Percentiles rank a stretch among this genome's conserved stretches.
Evolutionary conservation across 2,797 vertebrate genomes (phyloP).

Genomic region (Tadarida brasiliensis): DNA sequence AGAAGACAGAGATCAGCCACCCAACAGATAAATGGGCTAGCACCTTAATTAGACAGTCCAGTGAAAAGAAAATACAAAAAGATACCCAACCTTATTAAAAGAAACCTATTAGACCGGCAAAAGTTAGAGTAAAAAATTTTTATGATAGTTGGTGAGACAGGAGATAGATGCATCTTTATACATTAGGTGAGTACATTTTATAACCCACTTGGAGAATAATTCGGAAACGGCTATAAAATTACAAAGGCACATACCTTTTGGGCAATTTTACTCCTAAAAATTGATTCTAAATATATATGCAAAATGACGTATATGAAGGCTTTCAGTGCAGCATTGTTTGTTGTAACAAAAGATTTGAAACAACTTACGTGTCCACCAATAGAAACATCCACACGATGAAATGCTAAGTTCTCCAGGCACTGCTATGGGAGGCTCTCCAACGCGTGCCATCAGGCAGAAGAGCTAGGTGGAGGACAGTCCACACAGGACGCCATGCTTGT

Average conservation of each 20-base stretch:
- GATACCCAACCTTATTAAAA: not conserved
- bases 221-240: not conserved
- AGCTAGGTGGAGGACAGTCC: not conserved
- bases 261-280: not conserved
- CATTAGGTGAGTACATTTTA: not conserved
- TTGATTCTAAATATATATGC: not conserved
- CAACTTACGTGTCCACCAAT: no score
- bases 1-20: not conserved
- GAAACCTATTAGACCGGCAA: not conserved
- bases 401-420: not conserved
- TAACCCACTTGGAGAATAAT: not conserved
- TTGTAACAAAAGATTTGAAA: no score
- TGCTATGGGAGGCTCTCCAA: not conserved
- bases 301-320: not conserved
- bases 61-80: not conserved
- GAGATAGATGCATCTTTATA: not conserved
- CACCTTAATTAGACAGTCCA: not conserved
- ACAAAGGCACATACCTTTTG: not conserved
- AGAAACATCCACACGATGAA: not conserved
- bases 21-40: not conserved
- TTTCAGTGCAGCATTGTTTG: not conserved
- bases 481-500: rapidly evolving
- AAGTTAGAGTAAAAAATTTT: not conserved
- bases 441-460: rapidly evolving
- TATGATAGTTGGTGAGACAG: not conserved